Percentiles rank a stretch among this genome's conserved stretches.
Evolutionary conservation across 2,113 vertebrate species (phyloP).

Genomic region (Climacteris rufus): DNA sequence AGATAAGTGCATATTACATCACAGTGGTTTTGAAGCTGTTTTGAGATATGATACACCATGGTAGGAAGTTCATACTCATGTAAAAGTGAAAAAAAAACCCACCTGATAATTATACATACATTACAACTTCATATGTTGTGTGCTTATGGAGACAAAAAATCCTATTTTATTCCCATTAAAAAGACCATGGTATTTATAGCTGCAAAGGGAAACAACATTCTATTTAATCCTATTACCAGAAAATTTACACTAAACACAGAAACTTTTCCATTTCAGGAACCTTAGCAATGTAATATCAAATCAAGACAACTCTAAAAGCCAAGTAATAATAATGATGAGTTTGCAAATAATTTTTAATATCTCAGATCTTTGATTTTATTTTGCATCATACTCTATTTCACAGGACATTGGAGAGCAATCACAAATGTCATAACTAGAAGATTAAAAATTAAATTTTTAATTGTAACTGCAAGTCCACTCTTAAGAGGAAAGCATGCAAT

Average conservation of each 20-base stretch:
- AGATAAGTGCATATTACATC: not conserved
- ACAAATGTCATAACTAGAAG: constrained; percentile 24
- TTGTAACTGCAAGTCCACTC: not conserved
- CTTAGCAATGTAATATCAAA: not conserved
- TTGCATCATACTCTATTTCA: constrained; percentile 30
- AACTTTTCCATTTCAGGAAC: constrained; percentile 38
- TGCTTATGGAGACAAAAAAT: not conserved
- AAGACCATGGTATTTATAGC: not conserved
- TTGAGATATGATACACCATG: not conserved
- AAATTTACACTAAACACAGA: constrained; percentile 32
- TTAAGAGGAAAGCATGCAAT: not conserved
- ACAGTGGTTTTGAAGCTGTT: not conserved
- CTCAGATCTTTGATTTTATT: not conserved
- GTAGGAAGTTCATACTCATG: not conserved
- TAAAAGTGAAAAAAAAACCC: not conserved
- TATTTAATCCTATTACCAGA: constrained; percentile 4
- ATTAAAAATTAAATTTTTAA: constrained; percentile 26
- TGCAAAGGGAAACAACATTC: constrained; percentile 18
- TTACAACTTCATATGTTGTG: not conserved
- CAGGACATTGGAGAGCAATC: constrained; percentile 8
- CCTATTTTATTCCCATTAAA: not conserved
- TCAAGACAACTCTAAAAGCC: constrained; percentile 30
- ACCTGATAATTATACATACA: not conserved
- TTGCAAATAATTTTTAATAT: not conserved
- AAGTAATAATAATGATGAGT: constrained; percentile 25